phyloP scores from a whole-genome alignment of 1,140 invertebrate species.

The Geopemphigus sp. region DNA sequence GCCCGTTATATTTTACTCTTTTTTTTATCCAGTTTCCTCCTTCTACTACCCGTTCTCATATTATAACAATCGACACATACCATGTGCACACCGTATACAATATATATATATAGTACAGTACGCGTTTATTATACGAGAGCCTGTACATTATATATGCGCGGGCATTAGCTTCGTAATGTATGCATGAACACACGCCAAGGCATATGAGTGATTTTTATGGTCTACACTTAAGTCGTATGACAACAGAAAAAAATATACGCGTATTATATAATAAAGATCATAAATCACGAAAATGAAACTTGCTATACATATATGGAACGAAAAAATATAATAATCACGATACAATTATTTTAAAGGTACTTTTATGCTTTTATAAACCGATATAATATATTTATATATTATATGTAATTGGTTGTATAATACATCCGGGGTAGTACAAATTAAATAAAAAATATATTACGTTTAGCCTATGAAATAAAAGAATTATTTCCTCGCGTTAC shows the following conservation, averaged over 20 bases:
- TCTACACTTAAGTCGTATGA: conserved; percentile 26
- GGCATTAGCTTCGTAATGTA: conserved; percentile 46
- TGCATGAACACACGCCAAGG: conserved; percentile 42
- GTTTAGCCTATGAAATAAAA: too few relatives aligned
- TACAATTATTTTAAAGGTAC: too few relatives aligned
- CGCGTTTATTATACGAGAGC: conserved; percentile 28
- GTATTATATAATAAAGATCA: conserved; percentile 19
- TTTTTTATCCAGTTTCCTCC: neutral
- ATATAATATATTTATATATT: too few relatives aligned
- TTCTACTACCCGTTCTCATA: neutral
- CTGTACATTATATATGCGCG: conserved; percentile 1
- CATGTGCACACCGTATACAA: neutral
- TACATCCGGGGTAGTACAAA: too few relatives aligned
- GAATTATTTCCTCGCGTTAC: too few relatives aligned
- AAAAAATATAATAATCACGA: neutral
- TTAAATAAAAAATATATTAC: too few relatives aligned
- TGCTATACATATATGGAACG: neutral
- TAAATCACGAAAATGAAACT: conserved; percentile 23
- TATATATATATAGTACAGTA: conserved; percentile 12
- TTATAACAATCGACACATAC: conserved; percentile 17
- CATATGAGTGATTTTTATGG: conserved; percentile 47
- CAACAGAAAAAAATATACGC: neutral
- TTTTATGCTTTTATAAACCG: too few relatives aligned
- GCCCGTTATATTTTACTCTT: neutral
- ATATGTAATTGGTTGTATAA: too few relatives aligned